These are phyloP conservation scores for Metalampra italica DNA, from an alignment of 2,888 invertebrate genomes.

Conservation along the genomic window DNA sequence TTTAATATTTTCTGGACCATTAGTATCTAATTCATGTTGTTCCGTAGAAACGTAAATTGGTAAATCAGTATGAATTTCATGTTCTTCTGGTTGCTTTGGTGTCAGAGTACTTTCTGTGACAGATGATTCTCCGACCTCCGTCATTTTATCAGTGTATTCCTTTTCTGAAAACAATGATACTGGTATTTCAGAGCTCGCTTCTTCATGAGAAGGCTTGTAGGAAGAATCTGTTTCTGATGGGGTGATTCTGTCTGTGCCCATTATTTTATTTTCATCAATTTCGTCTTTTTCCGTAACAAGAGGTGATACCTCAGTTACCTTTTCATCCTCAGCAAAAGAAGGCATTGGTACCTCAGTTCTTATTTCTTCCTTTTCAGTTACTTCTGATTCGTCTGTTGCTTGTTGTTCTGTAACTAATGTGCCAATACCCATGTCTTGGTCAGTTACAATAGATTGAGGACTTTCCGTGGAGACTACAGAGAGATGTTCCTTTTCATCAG, in stretches of 20 bases:
- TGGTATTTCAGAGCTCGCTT: neutral
- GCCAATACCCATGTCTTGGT: neutral
- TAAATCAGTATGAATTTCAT: neutral
- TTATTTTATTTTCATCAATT: neutral
- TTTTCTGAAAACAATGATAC: neutral
- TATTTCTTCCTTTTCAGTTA: conserved; percentile 1
- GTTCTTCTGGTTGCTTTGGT: neutral
- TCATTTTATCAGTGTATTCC: neutral
- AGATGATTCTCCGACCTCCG: neutral
- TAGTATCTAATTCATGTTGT: conserved; percentile 1
- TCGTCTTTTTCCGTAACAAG: neutral
- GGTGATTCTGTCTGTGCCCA: neutral
- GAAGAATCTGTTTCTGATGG: neutral
- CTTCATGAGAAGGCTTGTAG: neutral
- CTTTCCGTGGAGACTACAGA: neutral
- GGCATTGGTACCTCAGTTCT: neutral
- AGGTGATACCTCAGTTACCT: neutral
- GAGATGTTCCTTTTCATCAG: neutral
- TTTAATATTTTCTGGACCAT: neutral
- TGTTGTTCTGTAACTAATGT: neutral
- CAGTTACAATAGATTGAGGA: conserved; percentile 2
- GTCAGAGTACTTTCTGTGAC: neutral
- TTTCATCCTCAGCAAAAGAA: neutral
- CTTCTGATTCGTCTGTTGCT: conserved; percentile 4
- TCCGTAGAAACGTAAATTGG: conserved; percentile 6